phyloP scores from a whole-genome alignment of 37 sponge, comb jelly and placozoan genomes.

The Beroe forskalii region DNA sequence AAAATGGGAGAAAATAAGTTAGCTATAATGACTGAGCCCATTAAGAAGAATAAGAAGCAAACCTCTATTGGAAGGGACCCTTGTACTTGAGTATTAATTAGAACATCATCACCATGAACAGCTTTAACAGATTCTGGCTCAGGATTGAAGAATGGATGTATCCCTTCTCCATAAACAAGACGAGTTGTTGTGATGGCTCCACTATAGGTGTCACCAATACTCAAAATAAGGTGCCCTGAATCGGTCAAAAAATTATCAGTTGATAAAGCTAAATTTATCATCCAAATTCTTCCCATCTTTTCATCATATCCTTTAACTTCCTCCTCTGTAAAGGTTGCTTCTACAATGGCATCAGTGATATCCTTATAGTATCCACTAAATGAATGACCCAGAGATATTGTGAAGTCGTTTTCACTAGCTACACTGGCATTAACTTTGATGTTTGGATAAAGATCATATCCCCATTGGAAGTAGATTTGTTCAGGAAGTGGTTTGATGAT shows the following conservation, averaged over 20 bases:
- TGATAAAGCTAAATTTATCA: not conserved
- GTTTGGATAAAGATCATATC: not conserved
- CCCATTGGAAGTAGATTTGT: not conserved
- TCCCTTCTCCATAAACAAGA: not conserved
- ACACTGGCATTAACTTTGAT: not conserved
- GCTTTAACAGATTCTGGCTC: not conserved
- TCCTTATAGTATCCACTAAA: not conserved
- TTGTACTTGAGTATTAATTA: not conserved
- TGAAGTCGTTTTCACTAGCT: not conserved
- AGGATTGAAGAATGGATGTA: constrained; percentile 25
- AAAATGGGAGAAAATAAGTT: too few relatives aligned
- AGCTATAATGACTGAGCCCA: too few relatives aligned
- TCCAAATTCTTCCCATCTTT: not conserved
- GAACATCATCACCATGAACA: not conserved
- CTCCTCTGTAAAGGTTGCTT: not conserved
- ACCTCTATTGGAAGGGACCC: not conserved
- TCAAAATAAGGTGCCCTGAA: not conserved
- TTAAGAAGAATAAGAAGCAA: too few relatives aligned
- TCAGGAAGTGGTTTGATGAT: not conserved
- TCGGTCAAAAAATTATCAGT: not conserved
- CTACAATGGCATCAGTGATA: not conserved
- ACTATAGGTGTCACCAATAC: not conserved
- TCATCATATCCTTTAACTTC: not conserved
- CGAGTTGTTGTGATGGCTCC: not conserved
- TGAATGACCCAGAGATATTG: not conserved